A percentile compares a stretch with the other conserved stretches of the same genome.
phyloP scores from a whole-genome alignment of 2,888 invertebrate species.

The Myopa testacea region DNA sequence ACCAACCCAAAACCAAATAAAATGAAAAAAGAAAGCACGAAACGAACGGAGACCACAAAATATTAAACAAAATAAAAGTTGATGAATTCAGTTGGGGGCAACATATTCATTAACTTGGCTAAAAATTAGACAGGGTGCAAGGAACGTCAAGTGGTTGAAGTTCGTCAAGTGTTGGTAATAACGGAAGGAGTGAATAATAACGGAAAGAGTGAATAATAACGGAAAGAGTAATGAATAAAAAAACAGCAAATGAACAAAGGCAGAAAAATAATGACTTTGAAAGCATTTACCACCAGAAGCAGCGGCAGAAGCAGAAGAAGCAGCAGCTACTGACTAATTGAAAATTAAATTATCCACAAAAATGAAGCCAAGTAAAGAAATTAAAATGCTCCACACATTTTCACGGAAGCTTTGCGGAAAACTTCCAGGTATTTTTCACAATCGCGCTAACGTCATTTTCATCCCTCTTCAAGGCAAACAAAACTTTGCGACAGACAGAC shows the following conservation, averaged over 20 bases:
- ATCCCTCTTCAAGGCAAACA: constrained; percentile 23
- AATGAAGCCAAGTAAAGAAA: constrained; percentile 16
- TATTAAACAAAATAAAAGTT: constrained; percentile 15
- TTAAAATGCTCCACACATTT: constrained; percentile 10
- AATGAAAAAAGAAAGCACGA: background rate
- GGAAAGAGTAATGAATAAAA: background rate
- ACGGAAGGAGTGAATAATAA: background rate
- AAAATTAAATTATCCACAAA: constrained; percentile 28
- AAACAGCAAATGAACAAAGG: background rate
- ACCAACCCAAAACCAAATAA: background rate
- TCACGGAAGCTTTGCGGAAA: constrained; percentile 9
- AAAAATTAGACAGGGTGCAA: constrained; percentile 20
- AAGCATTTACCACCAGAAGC: background rate
- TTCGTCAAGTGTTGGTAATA: background rate
- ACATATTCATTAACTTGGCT: constrained; percentile 33
- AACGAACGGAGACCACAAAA: background rate
- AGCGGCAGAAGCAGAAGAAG: background rate
- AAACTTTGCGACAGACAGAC: background rate
- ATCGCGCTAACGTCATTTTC: constrained; percentile 20
- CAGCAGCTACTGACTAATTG: constrained; percentile 22
- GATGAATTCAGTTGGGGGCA: constrained; percentile 20
- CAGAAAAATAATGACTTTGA: background rate
- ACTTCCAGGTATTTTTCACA: constrained; percentile 5
- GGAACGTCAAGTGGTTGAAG: background rate
- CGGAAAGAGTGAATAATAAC: background rate